Conservation (phyloP, 2,888 invertebrate genomes). For the Agonopterix subpropinquella region DNA sequence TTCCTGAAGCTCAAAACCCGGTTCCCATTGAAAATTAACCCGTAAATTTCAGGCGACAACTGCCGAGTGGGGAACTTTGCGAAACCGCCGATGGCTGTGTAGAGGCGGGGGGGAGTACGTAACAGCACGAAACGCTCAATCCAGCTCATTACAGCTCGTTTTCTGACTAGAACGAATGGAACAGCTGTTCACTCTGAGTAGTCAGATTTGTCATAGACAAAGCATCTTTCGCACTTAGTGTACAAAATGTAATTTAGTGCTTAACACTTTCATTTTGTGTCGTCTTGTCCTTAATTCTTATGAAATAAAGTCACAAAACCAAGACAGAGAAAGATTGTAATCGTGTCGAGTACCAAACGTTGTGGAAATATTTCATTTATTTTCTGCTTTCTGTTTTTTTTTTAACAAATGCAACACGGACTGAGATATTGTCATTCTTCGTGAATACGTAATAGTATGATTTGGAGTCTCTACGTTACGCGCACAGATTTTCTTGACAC, state of each 20-base stretch:
- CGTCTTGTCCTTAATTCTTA: too few species aligned
- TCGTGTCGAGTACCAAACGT: background rate
- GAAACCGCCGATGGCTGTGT: constrained; percentile 63
- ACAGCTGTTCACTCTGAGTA: constrained; percentile 14
- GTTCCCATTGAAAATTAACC: constrained; percentile 70
- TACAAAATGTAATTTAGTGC: too few species aligned
- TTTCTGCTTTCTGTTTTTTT: constrained; percentile 4
- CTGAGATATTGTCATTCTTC: constrained; percentile 28
- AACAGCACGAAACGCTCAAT: constrained; percentile 33
- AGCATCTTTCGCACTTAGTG: too few species aligned
- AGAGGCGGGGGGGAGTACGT: constrained; percentile 32
- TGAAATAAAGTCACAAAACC: too few species aligned
- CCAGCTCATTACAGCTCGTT: constrained; percentile 50
- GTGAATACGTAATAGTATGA: constrained; percentile 39
- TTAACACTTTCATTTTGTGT: too few species aligned
- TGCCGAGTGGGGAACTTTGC: constrained; percentile 66
- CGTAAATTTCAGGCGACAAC: constrained; percentile 72
- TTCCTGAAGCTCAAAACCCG: constrained; percentile 54
- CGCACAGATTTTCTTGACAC: constrained; percentile 31
- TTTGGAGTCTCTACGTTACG: constrained; percentile 30
- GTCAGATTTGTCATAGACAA: constrained; percentile 11
- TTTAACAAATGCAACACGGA: constrained; percentile 21
- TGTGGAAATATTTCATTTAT: constrained; percentile 9
- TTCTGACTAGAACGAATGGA: constrained; percentile 21
- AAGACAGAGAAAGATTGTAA: too few species aligned